Percentiles rank a stretch among this genome's conserved stretches.
Conservation (phyloP, 2,797 vertebrate genomes). For the Lepidocolaptes lacrymiger region DNA sequence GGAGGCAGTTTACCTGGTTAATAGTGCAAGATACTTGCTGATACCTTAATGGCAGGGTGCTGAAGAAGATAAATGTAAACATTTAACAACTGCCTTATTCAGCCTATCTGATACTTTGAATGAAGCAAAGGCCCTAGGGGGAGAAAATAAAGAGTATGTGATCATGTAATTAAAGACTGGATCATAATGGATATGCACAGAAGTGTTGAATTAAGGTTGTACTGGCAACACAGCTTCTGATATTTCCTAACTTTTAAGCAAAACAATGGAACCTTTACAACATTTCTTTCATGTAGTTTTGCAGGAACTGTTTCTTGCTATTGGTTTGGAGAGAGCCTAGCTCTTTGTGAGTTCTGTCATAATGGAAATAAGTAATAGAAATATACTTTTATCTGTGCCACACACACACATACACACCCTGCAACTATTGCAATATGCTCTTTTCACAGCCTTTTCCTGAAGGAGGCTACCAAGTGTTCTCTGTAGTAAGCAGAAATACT, state of each 20-base stretch:
- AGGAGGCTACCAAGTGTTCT: background rate
- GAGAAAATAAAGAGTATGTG: background rate
- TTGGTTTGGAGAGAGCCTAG: slow-evolving; percentile 2
- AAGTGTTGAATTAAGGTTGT: slow-evolving; percentile 36
- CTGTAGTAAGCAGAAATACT: background rate
- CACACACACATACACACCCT: background rate
- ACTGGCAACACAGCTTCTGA: background rate
- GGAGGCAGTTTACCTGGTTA: background rate
- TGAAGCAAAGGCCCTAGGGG: background rate
- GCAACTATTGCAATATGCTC: background rate
- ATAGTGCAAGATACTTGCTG: background rate
- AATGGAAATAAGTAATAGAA: slow-evolving; percentile 37
- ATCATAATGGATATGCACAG: background rate
- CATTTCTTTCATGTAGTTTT: slow-evolving; percentile 23
- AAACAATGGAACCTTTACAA: slow-evolving; percentile 24
- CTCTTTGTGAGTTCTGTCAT: background rate
- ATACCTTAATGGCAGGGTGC: background rate
- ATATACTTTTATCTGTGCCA: slow-evolving; percentile 5
- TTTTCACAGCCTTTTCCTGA: slow-evolving; percentile 20
- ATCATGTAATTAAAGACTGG: slow-evolving; percentile 28
- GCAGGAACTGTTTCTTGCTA: background rate
- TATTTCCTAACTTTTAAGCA: slow-evolving; percentile 41
- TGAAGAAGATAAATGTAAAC: slow-evolving; percentile 5
- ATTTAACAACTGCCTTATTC: background rate
- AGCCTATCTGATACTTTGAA: slow-evolving; percentile 1